phyloP scores from a whole-genome alignment of 2,113 vertebrate species.

The Felis chaus region DNA sequence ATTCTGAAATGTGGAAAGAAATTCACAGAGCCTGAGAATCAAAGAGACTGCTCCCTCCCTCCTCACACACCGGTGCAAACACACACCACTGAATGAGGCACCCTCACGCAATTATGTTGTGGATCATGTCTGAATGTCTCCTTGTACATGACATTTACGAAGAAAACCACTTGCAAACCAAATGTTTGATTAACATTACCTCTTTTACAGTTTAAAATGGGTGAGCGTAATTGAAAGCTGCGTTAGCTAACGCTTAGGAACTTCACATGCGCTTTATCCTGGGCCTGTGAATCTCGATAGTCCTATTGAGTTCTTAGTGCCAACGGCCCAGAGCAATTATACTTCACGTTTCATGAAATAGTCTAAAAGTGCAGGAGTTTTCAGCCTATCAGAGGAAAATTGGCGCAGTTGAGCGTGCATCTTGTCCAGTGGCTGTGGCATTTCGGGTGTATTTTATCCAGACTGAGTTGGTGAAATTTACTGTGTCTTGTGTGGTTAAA shows the following conservation, averaged over 20 bases:
- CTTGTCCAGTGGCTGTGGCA: not conserved
- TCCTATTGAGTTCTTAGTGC: slow-evolving; percentile 72
- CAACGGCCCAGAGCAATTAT: not conserved
- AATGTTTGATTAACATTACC: slow-evolving; percentile 90
- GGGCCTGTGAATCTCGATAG: slow-evolving; percentile 74
- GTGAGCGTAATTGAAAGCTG: slow-evolving; percentile 85
- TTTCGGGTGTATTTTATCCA: slow-evolving; percentile 34
- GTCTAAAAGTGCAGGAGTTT: not conserved
- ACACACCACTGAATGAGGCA: slow-evolving; percentile 67
- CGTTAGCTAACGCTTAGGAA: slow-evolving; percentile 75
- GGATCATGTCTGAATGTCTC: slow-evolving; percentile 84
- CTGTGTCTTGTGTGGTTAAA: not conserved
- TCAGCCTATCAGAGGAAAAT: not conserved
- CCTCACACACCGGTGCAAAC: slow-evolving; percentile 62
- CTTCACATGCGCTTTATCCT: slow-evolving; percentile 48
- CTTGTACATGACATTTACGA: slow-evolving; percentile 88
- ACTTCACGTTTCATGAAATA: not conserved
- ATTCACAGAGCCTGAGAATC: not conserved
- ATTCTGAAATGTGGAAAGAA: slow-evolving; percentile 1
- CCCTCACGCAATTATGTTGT: slow-evolving; percentile 81
- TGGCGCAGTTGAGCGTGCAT: not conserved
- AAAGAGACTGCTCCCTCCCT: not conserved
- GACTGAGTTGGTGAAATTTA: not conserved
- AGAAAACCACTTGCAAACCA: slow-evolving; percentile 90
- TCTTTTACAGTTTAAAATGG: slow-evolving; percentile 87